Evolutionary conservation across 1,140 invertebrate genomes (phyloP).

Genomic region (Sycophila sp.): DNA sequence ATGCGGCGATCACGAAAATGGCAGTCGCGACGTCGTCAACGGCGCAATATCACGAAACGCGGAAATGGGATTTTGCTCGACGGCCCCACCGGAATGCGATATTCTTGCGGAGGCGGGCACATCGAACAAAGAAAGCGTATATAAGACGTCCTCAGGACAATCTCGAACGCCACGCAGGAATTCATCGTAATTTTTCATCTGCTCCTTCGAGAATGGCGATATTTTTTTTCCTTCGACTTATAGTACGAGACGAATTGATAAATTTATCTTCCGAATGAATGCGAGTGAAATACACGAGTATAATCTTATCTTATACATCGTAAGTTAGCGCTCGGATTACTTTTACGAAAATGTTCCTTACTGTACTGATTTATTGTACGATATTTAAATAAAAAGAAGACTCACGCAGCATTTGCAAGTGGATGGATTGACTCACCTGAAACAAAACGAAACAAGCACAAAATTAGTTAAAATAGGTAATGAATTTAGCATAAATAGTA

Average conservation of each 20-base stretch:
- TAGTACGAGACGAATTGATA: neutral
- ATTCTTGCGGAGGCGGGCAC: neutral
- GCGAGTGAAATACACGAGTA: too few relatives aligned
- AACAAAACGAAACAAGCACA: slow-evolving; percentile 11
- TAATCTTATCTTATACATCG: too few relatives aligned
- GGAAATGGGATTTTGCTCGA: neutral
- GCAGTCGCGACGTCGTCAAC: neutral
- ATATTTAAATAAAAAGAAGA: too few relatives aligned
- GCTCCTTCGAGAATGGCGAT: neutral
- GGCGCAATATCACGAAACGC: neutral
- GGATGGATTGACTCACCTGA: slow-evolving; percentile 30
- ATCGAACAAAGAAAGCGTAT: slow-evolving; percentile 3
- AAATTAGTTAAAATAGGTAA: neutral
- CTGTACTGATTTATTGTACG: too few relatives aligned
- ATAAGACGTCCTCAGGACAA: too few relatives aligned
- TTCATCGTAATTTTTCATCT: neutral
- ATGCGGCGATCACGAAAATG: slow-evolving; percentile 8
- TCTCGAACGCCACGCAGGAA: neutral
- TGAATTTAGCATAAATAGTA: too few relatives aligned
- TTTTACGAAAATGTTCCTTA: too few relatives aligned
- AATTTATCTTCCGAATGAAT: too few relatives aligned
- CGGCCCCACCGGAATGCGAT: neutral
- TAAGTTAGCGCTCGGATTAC: too few relatives aligned
- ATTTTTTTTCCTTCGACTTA: neutral
- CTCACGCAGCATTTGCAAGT: too few relatives aligned